Conservation (phyloP, 2,888 invertebrate species). For the Apamea sordens region DNA sequence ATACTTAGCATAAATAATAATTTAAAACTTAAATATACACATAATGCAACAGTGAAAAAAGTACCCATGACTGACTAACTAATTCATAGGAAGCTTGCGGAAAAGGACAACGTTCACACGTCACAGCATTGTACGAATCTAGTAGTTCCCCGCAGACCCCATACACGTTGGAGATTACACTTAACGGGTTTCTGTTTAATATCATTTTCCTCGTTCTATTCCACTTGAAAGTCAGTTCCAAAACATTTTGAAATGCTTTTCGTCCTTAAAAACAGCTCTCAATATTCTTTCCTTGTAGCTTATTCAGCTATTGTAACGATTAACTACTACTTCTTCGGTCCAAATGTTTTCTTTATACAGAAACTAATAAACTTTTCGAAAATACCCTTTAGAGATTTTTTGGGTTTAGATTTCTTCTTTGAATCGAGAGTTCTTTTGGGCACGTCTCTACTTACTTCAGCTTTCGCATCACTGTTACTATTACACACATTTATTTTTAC, state of each 20-base stretch:
- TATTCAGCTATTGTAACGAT: not conserved
- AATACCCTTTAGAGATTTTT: slow-evolving; percentile 37
- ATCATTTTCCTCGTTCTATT: slow-evolving; percentile 30
- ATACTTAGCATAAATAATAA: not conserved
- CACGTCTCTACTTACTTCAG: slow-evolving; percentile 5
- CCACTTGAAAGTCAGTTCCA: not conserved
- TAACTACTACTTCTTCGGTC: slow-evolving; percentile 13
- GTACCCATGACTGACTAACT: slow-evolving; percentile 27
- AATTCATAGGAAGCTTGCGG: not conserved
- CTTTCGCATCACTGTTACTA: slow-evolving; percentile 29
- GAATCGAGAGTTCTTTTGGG: slow-evolving; percentile 11
- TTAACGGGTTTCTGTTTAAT: not conserved
- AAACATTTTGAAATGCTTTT: slow-evolving; percentile 15
- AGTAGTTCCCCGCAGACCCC: slow-evolving; percentile 46
- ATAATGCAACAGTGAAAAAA: slow-evolving; percentile 16
- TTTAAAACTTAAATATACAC: not conserved
- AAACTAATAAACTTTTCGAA: slow-evolving; percentile 39
- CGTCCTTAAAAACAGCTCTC: not conserved
- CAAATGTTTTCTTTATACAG: slow-evolving; percentile 42
- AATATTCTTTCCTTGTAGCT: not conserved
- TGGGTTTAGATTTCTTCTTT: slow-evolving; percentile 23
- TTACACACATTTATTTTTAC: slow-evolving; percentile 52
- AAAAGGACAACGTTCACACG: slow-evolving; percentile 20
- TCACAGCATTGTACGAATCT: slow-evolving; percentile 24
- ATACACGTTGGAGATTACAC: not conserved